Percentiles rank a stretch among this genome's conserved stretches.
These are phyloP conservation scores for Hydrophis major DNA, from an alignment of 2,797 vertebrate genomes.

Conservation along the genomic window DNA sequence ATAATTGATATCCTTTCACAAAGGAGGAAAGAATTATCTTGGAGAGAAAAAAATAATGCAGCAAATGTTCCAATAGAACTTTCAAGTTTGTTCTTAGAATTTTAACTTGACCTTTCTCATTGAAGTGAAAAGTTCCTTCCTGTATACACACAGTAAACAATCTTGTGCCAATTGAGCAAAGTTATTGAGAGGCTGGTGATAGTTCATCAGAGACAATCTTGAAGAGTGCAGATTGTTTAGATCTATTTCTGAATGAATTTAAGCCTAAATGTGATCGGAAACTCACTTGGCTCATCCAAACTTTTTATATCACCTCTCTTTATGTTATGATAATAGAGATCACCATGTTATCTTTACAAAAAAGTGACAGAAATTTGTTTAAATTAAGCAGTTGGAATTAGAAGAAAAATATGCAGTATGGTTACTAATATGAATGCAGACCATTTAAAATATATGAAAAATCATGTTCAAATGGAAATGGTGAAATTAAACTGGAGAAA, in stretches of 20 bases:
- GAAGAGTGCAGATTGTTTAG: neutral
- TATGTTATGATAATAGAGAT: neutral
- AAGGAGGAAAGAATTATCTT: neutral
- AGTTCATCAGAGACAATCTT: neutral
- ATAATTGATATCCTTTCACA: constrained; percentile 8
- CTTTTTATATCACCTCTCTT: neutral
- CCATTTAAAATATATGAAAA: neutral
- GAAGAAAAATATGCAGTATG: neutral
- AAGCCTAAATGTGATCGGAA: neutral
- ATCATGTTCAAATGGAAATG: neutral
- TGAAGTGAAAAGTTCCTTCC: neutral
- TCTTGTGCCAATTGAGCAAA: neutral
- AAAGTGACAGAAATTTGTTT: neutral
- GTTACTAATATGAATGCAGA: neutral
- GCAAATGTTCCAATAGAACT: neutral
- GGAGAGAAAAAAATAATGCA: neutral
- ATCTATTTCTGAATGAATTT: neutral
- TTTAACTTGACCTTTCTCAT: neutral
- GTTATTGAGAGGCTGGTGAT: neutral
- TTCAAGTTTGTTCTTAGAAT: neutral
- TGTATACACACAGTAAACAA: neutral
- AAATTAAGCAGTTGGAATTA: neutral
- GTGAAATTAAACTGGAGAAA: neutral
- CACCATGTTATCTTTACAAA: neutral
- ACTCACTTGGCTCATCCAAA: neutral